These are phyloP conservation scores for Gavia stellata DNA, from an alignment of 2,113 vertebrate species.

Conservation along the genomic window DNA sequence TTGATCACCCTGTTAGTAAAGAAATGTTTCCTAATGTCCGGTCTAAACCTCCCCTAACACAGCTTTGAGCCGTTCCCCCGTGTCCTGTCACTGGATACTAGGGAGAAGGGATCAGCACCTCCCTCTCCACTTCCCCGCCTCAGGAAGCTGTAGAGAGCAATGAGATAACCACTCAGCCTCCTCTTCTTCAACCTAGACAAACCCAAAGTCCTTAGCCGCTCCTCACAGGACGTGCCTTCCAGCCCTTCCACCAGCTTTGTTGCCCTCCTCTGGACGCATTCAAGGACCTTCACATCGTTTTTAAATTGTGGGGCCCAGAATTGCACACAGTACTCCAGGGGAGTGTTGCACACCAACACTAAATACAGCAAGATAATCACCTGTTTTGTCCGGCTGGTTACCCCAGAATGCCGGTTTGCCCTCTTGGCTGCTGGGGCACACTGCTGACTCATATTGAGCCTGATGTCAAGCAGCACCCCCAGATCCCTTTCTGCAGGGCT, in stretches of 20 bases:
- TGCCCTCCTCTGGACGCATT: not conserved
- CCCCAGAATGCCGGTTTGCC: not conserved
- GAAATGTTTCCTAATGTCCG: not conserved
- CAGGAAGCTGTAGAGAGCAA: not conserved
- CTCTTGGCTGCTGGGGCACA: not conserved
- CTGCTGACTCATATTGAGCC: not conserved
- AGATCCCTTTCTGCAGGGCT: not conserved
- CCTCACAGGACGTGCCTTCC: not conserved
- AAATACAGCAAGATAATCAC: not conserved
- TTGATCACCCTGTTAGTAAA: not conserved
- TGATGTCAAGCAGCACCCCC: not conserved
- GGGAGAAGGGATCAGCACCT: not conserved
- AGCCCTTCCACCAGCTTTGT: not conserved
- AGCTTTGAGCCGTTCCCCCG: not conserved
- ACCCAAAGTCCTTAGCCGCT: not conserved
- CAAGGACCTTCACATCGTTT: not conserved
- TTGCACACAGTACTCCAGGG: not conserved
- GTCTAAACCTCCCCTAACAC: not conserved
- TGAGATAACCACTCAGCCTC: not conserved
- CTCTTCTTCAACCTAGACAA: not conserved
- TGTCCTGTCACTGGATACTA: not conserved
- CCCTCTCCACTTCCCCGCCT: too few species aligned
- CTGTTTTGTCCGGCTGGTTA: too few species aligned
- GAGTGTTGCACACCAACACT: not conserved
- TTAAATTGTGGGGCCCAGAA: not conserved